phyloP scores from a whole-genome alignment of 2,797 vertebrate genomes.

The Serranus cabrilla region DNA sequence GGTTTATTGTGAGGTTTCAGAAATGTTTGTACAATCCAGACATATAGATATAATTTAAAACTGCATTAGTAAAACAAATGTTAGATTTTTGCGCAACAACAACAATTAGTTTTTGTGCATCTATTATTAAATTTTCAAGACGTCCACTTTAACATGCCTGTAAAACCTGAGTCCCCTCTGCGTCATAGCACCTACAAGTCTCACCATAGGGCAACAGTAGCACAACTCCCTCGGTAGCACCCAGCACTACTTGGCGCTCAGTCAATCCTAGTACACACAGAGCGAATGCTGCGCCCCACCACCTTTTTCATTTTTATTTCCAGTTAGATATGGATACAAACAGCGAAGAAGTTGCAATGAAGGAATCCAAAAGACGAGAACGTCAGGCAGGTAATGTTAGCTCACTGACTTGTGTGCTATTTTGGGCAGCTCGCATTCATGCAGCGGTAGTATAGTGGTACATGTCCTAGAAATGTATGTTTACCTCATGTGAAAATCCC shows the following conservation, averaged over 20 bases:
- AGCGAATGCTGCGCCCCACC: neutral
- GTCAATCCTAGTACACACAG: neutral
- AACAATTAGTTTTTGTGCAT: no score
- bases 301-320: accelerated
- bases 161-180: neutral
- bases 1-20: neutral
- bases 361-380: constrained; percentile 53
- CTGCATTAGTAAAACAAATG: neutral
- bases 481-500: neutral
- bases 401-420: neutral
- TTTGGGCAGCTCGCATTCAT: accelerated
- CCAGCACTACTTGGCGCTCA: neutral
- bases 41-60: neutral
- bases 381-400: constrained; percentile 64
- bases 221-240: accelerated
- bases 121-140: no score
- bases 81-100: no score
- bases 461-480: no score
- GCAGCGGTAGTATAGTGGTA: neutral
- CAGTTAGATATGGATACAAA: constrained; percentile 38
- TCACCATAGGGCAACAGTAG: accelerated
- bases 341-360: constrained; percentile 52
- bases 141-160: neutral
- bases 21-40: neutral
- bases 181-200: constrained; percentile 38